Base-by-base conservation (phyloP, 92 coral and sea anemone genomes). In the Siderastrea radians region DNA sequence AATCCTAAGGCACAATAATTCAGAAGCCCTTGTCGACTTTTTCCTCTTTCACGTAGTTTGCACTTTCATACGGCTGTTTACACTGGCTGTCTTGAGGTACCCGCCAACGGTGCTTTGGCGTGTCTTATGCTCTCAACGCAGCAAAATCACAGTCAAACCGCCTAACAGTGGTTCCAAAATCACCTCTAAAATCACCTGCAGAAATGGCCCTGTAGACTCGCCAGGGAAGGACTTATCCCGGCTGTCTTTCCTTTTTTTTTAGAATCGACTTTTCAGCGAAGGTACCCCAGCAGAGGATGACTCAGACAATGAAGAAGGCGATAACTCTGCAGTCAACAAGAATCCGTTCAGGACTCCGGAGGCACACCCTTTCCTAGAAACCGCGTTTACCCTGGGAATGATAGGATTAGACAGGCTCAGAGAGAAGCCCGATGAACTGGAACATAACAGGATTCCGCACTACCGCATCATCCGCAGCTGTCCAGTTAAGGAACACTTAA, bases 321-420 rank as follows among this genome's bases (percentile, higher is more conserved):
- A 75, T 43, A 70, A 62, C 51, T 1, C 53, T 6, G 19, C 19
- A 3, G 44, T 61, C 49, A 72, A 78, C 4, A 68, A 43, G n/a
- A 91, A 91, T 74, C 92, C 86, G 10, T 91, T 61, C 87, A 91
- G 26, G 61, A 91, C 89, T 12, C 38, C 45, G 0, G 84, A 78
- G 49, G 79, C 92, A 9, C 94, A 91, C 81, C 90, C 94, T 9
- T 83, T 74, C 68, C 90, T 94, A 13, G 91, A 94, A 48, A 84
- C 86, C 15, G 92, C 98, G 52, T 94, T 84, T 68, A 81, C 82
- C 13, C 86, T 94, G 45, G 98, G 98, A 14, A 73, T 93, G 19
- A 72, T 80, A 89, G 98, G 93, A 3, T 14, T 93, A 45, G 87
- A 64, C 13, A 87, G 51, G n/a, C 80, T 84, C 19, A 74, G 43